Conservation (phyloP, 2,888 invertebrate genomes). For the Andricus curvator region DNA sequence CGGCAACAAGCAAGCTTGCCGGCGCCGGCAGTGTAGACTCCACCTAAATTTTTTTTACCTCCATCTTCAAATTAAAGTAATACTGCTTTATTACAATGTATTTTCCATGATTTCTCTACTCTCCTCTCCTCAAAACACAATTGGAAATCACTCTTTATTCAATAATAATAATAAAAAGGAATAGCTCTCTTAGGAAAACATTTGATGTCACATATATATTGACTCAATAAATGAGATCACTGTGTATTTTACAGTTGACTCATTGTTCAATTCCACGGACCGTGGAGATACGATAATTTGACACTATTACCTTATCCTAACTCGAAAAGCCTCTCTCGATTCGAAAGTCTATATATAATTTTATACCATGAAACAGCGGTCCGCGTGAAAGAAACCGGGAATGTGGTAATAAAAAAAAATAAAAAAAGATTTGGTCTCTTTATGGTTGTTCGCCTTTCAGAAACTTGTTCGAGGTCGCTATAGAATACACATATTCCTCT, state of each 20-base stretch:
- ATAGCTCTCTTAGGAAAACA: not conserved
- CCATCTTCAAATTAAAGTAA: too few relatives aligned
- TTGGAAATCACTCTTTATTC: not conserved
- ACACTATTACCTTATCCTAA: constrained; percentile 4
- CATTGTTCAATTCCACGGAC: constrained; percentile 8
- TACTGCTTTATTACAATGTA: too few relatives aligned
- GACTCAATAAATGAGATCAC: not conserved
- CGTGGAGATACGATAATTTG: constrained; percentile 2
- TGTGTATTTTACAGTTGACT: not conserved
- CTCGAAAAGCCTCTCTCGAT: constrained; percentile 6
- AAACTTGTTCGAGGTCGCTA: constrained; percentile 34
- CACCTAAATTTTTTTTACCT: too few relatives aligned
- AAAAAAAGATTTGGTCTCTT: constrained; percentile 13
- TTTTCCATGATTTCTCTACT: not conserved
- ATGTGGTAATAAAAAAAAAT: constrained; percentile 2
- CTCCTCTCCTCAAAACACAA: not conserved
- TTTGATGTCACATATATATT: not conserved
- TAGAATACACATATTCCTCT: constrained; percentile 17
- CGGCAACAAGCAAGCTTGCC: too few relatives aligned
- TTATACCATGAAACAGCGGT: constrained; percentile 4
- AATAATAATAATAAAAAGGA: not conserved
- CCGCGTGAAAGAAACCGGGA: constrained; percentile 7
- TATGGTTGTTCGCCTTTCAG: constrained; percentile 26
- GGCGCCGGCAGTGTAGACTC: too few relatives aligned
- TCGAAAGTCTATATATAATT: constrained; percentile 8